Conservation (phyloP, 1,140 invertebrate genomes). For the Apolygus lucorum region DNA sequence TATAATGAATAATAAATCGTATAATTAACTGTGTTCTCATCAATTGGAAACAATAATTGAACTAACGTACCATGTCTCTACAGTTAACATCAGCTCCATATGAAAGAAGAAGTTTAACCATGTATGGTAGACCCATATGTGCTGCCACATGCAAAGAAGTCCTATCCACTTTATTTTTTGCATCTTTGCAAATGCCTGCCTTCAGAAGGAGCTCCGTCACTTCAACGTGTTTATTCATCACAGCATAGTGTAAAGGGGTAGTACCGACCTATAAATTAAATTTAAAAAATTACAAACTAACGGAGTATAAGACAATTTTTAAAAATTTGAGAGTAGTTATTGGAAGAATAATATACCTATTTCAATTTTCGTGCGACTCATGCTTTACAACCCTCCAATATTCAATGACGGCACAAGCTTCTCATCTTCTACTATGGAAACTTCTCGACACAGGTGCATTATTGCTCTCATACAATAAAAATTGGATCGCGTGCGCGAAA, state of each 20-base stretch:
- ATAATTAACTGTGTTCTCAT: too few species aligned
- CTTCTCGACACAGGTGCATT: too few species aligned
- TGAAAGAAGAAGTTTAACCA: conserved; percentile 67
- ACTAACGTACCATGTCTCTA: conserved; percentile 69
- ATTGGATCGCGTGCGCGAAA: too few species aligned
- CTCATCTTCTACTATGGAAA: too few species aligned
- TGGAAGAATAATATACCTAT: not conserved
- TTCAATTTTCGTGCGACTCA: not conserved
- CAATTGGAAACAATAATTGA: too few species aligned
- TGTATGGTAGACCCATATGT: conserved; percentile 70
- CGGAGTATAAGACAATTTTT: too few species aligned
- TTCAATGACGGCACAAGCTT: too few species aligned
- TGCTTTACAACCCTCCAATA: too few species aligned
- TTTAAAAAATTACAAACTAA: too few species aligned
- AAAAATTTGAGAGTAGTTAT: too few species aligned
- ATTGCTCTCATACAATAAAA: too few species aligned
- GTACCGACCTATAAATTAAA: conserved; percentile 61
- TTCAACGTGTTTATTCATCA: conserved; percentile 69
- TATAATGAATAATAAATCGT: too few species aligned
- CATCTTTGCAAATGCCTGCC: conserved; percentile 74
- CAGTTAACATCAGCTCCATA: conserved; percentile 67
- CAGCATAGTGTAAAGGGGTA: conserved; percentile 78
- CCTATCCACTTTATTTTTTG: conserved; percentile 83
- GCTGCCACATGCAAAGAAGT: conserved; percentile 82
- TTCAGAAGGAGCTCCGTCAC: conserved; percentile 72